Evolutionary conservation across 1,140 invertebrate species (phyloP), one percentile per base, ranked within the genome.

Genomic region (Pygmarrhopalites habei): DNA sequence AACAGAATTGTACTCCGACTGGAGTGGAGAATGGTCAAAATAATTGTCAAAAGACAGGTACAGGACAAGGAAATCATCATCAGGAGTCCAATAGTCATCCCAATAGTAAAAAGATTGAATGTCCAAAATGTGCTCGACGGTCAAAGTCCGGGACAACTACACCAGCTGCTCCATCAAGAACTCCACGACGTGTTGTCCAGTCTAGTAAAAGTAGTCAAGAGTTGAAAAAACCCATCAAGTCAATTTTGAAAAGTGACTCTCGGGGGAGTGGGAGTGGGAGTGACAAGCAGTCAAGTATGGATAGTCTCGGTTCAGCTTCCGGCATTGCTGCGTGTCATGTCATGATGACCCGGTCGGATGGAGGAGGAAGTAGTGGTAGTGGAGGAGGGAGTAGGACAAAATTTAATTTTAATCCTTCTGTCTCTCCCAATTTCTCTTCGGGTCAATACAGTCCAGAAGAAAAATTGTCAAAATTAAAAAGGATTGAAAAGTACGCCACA

Each of bases 401-500:
- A 41, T 65, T 62, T 35, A 58, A 59, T 43, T 53, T 62, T 44
- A 41, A 32, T 25, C 29, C 17, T 7, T 28, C 39, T 4, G n/a
- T n/a, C n/a, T n/a, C n/a, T n/a, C n/a, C n/a, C n/a, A 58, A 49
- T 19, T 58, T 30, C 28, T 57, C 56, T 14, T 23, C 60, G 1
- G 29, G 46, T 41, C 28, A 7, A 19, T 3, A 21, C 3, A 41
- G 21, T 46, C 59, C 67, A 14, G 63, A 65, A 47, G 67, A 68
- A 21, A 43, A 39, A 26, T 44, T 55, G 2, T 55, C 58, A 1
- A 65, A 58, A 39, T 47, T 69, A 25, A 66, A 66, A 23, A 21
- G 68, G 35, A 64, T 67, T 43, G 68, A 70, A 41, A 66, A 67
- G 25, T 70, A 70, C 28, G 68, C 68, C 7, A 70, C 68, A 4